Conservation (phyloP, 2,797 vertebrate genomes). For the Cyprinodon diabolis region DNA sequence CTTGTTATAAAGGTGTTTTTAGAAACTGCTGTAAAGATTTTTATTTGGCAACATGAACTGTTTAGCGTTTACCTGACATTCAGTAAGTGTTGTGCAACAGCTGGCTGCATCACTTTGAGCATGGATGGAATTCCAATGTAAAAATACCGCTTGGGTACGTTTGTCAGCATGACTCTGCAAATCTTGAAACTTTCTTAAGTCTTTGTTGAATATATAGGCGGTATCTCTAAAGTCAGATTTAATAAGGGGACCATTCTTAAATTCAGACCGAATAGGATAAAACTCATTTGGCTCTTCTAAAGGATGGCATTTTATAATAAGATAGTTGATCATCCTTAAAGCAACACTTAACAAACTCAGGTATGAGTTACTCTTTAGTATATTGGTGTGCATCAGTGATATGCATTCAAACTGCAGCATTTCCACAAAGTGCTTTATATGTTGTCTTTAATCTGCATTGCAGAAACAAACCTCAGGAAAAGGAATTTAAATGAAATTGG, state of each 20-base stretch:
- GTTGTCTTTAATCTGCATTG: no score
- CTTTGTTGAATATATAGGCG: background rate
- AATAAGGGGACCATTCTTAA: background rate
- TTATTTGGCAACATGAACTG: background rate
- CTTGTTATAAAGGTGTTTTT: background rate
- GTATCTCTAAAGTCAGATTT: background rate
- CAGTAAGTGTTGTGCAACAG: background rate
- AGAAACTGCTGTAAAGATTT: background rate
- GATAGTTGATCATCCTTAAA: no score
- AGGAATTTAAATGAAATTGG: no score
- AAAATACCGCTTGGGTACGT: background rate
- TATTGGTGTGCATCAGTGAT: no score
- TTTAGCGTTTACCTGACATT: background rate
- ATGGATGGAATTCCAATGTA: background rate
- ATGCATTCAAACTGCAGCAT: no score
- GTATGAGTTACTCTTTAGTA: no score
- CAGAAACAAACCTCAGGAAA: no score
- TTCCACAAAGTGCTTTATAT: no score
- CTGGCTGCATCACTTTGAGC: background rate
- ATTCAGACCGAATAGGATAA: no score
- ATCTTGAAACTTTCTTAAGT: background rate
- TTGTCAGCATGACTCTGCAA: constrained; percentile 10
- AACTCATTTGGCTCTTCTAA: background rate
- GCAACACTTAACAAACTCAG: no score
- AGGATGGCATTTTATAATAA: no score